Percentiles rank a stretch among this genome's conserved stretches.
These are phyloP conservation scores for Delia radicum DNA, from an alignment of 1,140 invertebrate species.

Conservation along the genomic window DNA sequence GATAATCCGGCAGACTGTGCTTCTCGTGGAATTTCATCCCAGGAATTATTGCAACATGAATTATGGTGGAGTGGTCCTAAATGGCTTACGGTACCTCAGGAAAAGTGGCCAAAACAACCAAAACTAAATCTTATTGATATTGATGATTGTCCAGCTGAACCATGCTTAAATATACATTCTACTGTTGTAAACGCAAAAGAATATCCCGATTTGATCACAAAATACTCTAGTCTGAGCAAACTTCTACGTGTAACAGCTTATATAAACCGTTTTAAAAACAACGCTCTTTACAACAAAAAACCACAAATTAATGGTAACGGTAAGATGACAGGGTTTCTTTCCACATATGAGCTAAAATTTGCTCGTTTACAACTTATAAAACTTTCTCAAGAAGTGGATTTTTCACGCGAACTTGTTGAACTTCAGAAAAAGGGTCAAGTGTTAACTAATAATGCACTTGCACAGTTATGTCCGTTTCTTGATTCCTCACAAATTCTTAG, in stretches of 20 bases:
- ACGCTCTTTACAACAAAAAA: not conserved
- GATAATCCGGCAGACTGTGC: slow-evolving; percentile 44
- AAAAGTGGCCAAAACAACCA: not conserved
- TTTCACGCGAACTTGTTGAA: not conserved
- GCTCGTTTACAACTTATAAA: not conserved
- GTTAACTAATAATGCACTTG: not conserved
- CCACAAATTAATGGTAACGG: not conserved
- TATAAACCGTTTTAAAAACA: not conserved
- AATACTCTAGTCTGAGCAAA: not conserved
- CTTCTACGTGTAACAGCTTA: slow-evolving; percentile 14
- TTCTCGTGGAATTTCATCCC: slow-evolving; percentile 29
- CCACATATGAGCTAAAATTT: not conserved
- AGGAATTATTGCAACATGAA: slow-evolving; percentile 15
- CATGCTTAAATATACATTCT: not conserved
- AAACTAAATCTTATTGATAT: too few relatives aligned
- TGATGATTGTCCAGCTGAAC: not conserved
- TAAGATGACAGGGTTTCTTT: not conserved
- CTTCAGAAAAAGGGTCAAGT: not conserved
- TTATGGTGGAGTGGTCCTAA: slow-evolving; percentile 31
- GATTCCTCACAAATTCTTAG: not conserved
- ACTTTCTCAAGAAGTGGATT: not conserved
- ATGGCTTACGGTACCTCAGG: not conserved
- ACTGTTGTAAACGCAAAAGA: not conserved
- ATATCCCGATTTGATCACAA: not conserved
- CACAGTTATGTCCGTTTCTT: not conserved